Evolutionary conservation across 2,888 invertebrate species (phyloP).

Genomic region (Caenorhabditis sp.): DNA sequence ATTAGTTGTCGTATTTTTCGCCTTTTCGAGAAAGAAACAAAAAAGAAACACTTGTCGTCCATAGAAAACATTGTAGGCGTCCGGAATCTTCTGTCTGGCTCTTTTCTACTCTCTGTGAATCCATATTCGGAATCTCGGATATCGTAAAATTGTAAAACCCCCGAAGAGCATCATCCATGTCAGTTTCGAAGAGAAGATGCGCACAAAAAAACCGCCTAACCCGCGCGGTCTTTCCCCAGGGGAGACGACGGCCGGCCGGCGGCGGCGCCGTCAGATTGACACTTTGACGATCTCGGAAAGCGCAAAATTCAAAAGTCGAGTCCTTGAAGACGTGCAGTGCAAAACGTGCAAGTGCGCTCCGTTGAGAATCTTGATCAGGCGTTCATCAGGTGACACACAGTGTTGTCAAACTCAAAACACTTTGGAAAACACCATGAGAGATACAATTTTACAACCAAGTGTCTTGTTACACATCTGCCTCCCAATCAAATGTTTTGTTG

Average conservation of each 20-base stretch:
- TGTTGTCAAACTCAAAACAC: conserved; percentile 4
- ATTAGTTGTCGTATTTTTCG: neutral
- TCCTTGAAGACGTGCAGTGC: neutral
- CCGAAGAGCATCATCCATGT: conserved; percentile 18
- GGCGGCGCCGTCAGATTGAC: conserved; percentile 15
- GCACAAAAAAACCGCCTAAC: neutral
- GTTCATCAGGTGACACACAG: neutral
- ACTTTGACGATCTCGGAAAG: conserved; percentile 7
- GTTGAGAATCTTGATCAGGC: neutral
- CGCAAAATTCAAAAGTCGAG: neutral
- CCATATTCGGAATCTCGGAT: neutral
- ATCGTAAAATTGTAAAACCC: conserved; percentile 7
- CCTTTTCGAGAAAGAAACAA: no score
- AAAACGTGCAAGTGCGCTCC: neutral
- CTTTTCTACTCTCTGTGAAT: neutral
- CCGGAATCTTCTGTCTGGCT: no score
- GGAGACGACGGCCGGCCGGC: neutral
- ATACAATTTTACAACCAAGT: neutral
- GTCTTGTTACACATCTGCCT: conserved; percentile 1
- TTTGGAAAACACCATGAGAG: neutral
- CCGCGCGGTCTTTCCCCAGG: conserved; percentile 3
- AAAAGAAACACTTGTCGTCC: no score
- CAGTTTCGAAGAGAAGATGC: neutral
- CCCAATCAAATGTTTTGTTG: conserved; percentile 24
- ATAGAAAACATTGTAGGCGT: no score